phyloP scores from a whole-genome alignment of 1,140 invertebrate genomes.

The Orius laevigatus region DNA sequence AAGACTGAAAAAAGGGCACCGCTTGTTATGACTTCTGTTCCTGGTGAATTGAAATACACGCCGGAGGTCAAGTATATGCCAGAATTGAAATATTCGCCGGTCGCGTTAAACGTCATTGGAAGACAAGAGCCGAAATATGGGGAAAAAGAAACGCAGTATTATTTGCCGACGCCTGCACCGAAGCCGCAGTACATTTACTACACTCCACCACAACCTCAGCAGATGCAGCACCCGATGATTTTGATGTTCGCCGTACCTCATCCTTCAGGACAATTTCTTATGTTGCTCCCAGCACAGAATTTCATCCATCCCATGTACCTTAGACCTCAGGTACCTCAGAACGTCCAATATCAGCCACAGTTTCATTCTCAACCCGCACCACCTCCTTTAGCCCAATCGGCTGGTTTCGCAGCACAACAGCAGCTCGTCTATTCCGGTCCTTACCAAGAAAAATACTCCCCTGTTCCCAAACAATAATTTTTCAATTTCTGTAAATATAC shows the following conservation, averaged over 20 bases:
- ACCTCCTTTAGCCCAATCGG: background rate
- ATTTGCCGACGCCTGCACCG: background rate
- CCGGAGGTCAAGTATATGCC: background rate
- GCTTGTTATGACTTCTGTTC: background rate
- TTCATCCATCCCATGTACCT: background rate
- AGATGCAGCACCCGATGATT: background rate
- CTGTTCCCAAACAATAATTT: background rate
- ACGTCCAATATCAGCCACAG: background rate
- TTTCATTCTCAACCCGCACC: background rate
- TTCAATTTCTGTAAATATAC: too few species aligned
- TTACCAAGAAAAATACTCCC: conserved; percentile 1
- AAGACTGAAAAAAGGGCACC: conserved; percentile 5
- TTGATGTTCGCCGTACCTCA: conserved; percentile 8
- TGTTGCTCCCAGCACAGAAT: conserved; percentile 4
- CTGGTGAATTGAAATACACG: conserved; percentile 1
- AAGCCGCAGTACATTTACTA: conserved; percentile 7
- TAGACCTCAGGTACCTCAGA: background rate
- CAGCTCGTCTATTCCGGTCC: conserved; percentile 2
- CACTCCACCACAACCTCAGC: background rate
- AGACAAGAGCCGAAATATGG: too few species aligned
- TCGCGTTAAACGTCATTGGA: too few species aligned
- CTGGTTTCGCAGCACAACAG: conserved; percentile 3
- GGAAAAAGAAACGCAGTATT: background rate
- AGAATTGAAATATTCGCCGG: background rate
- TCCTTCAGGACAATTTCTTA: conserved; percentile 1